Conservation (phyloP, 2,797 vertebrate species). For the Clarias fuscus region DNA sequence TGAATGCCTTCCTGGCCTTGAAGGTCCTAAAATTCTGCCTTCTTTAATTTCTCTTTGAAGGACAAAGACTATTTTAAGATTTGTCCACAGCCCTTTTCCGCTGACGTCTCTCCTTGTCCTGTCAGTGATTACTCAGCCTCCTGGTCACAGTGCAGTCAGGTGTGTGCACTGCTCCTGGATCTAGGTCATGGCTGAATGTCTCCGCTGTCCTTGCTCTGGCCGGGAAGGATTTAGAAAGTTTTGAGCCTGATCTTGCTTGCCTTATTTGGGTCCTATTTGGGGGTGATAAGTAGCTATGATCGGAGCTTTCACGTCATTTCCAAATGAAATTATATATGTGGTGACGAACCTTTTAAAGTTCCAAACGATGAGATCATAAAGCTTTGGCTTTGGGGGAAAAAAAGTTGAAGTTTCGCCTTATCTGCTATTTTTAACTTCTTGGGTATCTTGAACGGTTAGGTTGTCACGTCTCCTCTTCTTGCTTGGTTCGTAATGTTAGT, state of each 20-base stretch:
- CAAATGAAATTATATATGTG: constrained; percentile 20
- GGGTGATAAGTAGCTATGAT: constrained; percentile 13
- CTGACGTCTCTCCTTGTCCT: constrained; percentile 35
- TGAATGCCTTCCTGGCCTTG: not conserved
- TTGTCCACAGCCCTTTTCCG: constrained; percentile 33
- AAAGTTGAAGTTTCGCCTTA: not conserved
- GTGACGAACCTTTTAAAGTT: not conserved
- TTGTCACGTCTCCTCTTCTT: not conserved
- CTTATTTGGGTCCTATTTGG: not conserved
- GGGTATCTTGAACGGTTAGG: not conserved
- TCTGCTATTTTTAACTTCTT: not conserved
- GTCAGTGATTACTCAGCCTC: constrained; percentile 33
- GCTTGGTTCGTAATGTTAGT: constrained; percentile 7
- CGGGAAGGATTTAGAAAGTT: constrained; percentile 17
- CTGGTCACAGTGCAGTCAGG: constrained; percentile 32
- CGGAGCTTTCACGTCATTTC: constrained; percentile 18
- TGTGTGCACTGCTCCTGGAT: constrained; percentile 30
- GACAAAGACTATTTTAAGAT: constrained; percentile 45
- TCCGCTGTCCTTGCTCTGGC: constrained; percentile 39
- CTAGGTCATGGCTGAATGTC: constrained; percentile 24
- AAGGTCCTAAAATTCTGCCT: not conserved
- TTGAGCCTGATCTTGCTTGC: constrained; percentile 15
- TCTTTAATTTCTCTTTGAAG: constrained; percentile 24
- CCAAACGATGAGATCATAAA: not conserved
- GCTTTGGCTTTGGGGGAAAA: not conserved